Conservation (phyloP, 2,888 invertebrate genomes). For the Diachrysia chrysitis region DNA sequence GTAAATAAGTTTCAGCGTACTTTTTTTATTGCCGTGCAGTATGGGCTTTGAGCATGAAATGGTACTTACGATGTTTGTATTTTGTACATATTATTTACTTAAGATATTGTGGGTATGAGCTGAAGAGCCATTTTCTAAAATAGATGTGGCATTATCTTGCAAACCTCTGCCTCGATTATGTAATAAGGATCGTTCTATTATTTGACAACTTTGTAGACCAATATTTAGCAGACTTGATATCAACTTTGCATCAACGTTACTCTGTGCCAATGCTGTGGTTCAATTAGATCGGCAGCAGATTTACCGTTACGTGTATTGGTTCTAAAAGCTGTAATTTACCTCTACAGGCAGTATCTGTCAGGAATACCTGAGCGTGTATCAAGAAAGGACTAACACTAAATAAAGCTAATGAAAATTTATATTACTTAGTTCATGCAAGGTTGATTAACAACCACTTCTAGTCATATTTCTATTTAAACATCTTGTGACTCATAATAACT, state of each 20-base stretch:
- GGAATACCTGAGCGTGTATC: neutral
- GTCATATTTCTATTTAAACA: slow-evolving; percentile 49
- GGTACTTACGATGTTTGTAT: neutral
- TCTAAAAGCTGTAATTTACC: slow-evolving; percentile 4
- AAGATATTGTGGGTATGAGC: neutral
- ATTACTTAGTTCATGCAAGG: slow-evolving; percentile 28
- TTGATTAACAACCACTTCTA: slow-evolving; percentile 42
- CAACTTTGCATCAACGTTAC: slow-evolving; percentile 4
- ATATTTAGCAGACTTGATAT: neutral
- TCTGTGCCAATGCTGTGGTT: slow-evolving; percentile 1
- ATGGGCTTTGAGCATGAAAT: slow-evolving; percentile 22
- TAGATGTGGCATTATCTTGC: neutral
- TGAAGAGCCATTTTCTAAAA: too few relatives aligned
- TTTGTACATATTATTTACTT: too few relatives aligned
- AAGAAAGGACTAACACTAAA: slow-evolving; percentile 20
- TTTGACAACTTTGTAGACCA: neutral
- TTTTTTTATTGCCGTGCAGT: slow-evolving; percentile 30
- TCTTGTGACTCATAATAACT: slow-evolving; percentile 57
- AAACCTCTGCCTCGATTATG: neutral
- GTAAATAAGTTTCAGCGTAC: slow-evolving; percentile 58
- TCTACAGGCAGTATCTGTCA: slow-evolving; percentile 2
- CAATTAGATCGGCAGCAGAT: slow-evolving; percentile 1
- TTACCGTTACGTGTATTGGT: slow-evolving; percentile 4
- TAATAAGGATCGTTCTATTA: neutral
- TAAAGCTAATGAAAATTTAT: slow-evolving; percentile 50